A percentile compares a stretch with the other conserved stretches of the same genome.
These are phyloP conservation scores for Cabera pusaria DNA, from an alignment of 2,888 invertebrate genomes.

Conservation along the genomic window DNA sequence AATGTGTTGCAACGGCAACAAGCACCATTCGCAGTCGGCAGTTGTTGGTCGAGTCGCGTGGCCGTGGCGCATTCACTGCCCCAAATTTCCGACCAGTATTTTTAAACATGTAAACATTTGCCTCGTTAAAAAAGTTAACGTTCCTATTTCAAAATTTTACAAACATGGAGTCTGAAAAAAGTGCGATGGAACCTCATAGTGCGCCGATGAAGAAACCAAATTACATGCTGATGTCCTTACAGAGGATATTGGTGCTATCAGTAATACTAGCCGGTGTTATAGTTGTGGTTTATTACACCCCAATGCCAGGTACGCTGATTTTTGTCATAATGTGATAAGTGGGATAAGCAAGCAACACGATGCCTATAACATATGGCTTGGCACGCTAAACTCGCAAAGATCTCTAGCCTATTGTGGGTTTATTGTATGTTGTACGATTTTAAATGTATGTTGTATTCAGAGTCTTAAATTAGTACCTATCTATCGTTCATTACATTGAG, in stretches of 20 bases:
- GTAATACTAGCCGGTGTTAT: slow-evolving; percentile 86
- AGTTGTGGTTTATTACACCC: slow-evolving; percentile 88
- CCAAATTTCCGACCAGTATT: slow-evolving; percentile 21
- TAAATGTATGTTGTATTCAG: no score
- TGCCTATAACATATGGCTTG: no score
- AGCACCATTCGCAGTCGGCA: slow-evolving; percentile 60
- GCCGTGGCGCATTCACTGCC: slow-evolving; percentile 46
- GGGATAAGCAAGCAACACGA: no score
- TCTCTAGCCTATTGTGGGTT: no score
- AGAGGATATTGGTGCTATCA: slow-evolving; percentile 85
- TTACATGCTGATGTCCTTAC: slow-evolving; percentile 84
- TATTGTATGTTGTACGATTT: no score
- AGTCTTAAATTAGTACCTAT: no score
- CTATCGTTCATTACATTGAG: no score
- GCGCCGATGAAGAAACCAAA: slow-evolving; percentile 66
- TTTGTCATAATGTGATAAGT: no score
- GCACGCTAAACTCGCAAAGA: no score
- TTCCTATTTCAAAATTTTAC: slow-evolving; percentile 8
- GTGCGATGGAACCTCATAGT: slow-evolving; percentile 41
- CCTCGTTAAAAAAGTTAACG: slow-evolving; percentile 9
- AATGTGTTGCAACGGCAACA: slow-evolving; percentile 47
- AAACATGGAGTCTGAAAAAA: slow-evolving; percentile 65
- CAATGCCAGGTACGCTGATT: slow-evolving; percentile 88
- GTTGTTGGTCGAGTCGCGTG: slow-evolving; percentile 64
- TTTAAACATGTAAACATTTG: slow-evolving; percentile 47